Evolutionary conservation across 2,113 vertebrate species (phyloP).

Genomic region (Pungitius pungitius): DNA sequence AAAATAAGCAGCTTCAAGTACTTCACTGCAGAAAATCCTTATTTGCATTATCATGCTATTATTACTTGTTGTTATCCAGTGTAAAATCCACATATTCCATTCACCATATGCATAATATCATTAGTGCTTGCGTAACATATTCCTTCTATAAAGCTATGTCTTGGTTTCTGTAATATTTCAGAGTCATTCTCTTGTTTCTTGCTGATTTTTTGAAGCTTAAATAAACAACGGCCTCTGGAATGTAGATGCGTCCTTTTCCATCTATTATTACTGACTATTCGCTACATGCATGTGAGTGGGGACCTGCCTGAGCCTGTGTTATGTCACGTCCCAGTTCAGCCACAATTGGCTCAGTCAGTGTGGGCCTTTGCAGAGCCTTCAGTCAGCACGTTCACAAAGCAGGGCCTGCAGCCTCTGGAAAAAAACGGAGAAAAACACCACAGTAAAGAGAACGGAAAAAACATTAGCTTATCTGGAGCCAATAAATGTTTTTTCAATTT

Average conservation of each 20-base stretch:
- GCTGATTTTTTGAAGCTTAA: slow-evolving; percentile 14
- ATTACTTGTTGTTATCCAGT: not conserved
- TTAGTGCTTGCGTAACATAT: not conserved
- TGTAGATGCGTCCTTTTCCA: slow-evolving; percentile 18
- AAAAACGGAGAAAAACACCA: slow-evolving; percentile 25
- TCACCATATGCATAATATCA: not conserved
- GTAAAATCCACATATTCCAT: not conserved
- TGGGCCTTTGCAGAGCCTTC: slow-evolving; percentile 12
- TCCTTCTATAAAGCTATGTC: not conserved
- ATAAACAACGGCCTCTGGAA: slow-evolving; percentile 40
- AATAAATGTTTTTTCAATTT: slow-evolving; percentile 51
- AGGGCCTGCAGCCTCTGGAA: slow-evolving; percentile 33
- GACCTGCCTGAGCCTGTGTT: slow-evolving; percentile 55
- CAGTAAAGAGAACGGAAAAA: slow-evolving; percentile 49
- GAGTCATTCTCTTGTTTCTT: not conserved
- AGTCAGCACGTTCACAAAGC: slow-evolving; percentile 28
- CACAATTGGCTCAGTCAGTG: slow-evolving; percentile 40
- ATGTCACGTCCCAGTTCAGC: slow-evolving; percentile 38
- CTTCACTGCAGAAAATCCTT: slow-evolving; percentile 18
- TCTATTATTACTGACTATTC: slow-evolving; percentile 31
- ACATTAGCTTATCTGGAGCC: slow-evolving; percentile 61
- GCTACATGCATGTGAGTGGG: not conserved
- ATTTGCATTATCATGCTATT: not conserved
- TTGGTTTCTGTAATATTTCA: not conserved
- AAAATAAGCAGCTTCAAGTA: not conserved